Evolutionary conservation across 2,888 invertebrate species (phyloP).

Genomic region (Scelioninae gen. 1): DNA sequence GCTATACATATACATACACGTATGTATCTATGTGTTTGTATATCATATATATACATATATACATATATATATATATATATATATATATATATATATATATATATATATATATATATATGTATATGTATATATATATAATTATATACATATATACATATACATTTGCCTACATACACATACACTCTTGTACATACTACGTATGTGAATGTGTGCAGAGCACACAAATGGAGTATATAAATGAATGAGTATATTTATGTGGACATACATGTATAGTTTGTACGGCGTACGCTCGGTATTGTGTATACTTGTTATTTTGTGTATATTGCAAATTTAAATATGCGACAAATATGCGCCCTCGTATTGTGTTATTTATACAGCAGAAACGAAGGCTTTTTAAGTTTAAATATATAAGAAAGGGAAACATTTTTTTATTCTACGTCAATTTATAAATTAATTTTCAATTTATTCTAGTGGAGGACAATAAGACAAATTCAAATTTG

Average conservation of each 20-base stretch:
- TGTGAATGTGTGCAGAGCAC: constrained; percentile 14
- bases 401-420: too few species aligned
- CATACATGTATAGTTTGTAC: constrained; percentile 28
- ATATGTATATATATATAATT: too few species aligned
- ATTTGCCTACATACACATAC: background rate
- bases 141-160: too few species aligned
- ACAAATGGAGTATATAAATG: constrained; percentile 30
- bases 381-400: constrained; percentile 19
- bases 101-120: background rate
- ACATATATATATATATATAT: background rate
- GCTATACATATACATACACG: too few species aligned
- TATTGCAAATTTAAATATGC: constrained; percentile 54
- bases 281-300: constrained; percentile 11
- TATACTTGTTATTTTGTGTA: constrained; percentile 43
- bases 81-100: too few species aligned
- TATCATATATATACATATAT: constrained; percentile 9
- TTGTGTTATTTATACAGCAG: background rate
- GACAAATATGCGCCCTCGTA: constrained; percentile 36
- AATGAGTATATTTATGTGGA: constrained; percentile 61
- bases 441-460: too few species aligned
- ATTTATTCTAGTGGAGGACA: too few species aligned
- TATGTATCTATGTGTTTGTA: too few species aligned
- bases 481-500: too few species aligned
- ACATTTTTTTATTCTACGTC: too few species aligned
- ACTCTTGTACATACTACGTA: constrained; percentile 40